Evolutionary conservation across 2,113 vertebrate genomes (phyloP).

Genomic region (Misgurnus mizolepis): DNA sequence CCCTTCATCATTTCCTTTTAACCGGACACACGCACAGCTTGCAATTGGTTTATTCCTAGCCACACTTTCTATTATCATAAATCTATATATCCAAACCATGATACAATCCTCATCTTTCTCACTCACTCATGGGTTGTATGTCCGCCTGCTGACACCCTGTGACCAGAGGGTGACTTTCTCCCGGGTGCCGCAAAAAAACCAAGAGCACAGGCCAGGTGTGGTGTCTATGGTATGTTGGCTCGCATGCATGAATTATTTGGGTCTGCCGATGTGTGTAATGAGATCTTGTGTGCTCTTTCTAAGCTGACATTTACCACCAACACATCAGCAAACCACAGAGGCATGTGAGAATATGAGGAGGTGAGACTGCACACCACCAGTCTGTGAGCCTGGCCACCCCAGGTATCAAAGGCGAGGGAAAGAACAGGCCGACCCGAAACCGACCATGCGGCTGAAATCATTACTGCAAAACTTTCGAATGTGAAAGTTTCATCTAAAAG

Average conservation of each 20-base stretch:
- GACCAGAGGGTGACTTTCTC: slow-evolving; percentile 33
- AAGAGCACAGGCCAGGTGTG: slow-evolving; percentile 12
- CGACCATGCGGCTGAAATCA: background rate
- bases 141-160: slow-evolving; percentile 65
- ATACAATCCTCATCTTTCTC: slow-evolving; percentile 76
- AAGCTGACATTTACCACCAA: slow-evolving; percentile 27
- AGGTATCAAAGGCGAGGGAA: background rate
- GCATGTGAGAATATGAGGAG: slow-evolving; percentile 3
- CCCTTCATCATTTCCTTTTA: slow-evolving; percentile 39
- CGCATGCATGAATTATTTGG: slow-evolving; percentile 3
- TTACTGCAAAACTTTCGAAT: background rate
- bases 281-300: background rate
- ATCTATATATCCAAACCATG: slow-evolving; percentile 78
- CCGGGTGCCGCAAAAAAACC: background rate
- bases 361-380: slow-evolving; percentile 9
- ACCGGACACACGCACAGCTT: slow-evolving; percentile 25
- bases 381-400: background rate
- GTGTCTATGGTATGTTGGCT: slow-evolving; percentile 18
- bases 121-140: slow-evolving; percentile 73
- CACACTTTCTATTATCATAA: slow-evolving; percentile 72
- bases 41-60: slow-evolving; percentile 59
- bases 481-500: background rate
- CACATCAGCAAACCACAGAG: slow-evolving; percentile 16
- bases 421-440: slow-evolving; percentile 1
- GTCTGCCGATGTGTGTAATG: slow-evolving; percentile 19